Evolutionary conservation across 2,797 vertebrate species (phyloP), one percentile per base, ranked within the genome.

Genomic region (Danio choprae): DNA sequence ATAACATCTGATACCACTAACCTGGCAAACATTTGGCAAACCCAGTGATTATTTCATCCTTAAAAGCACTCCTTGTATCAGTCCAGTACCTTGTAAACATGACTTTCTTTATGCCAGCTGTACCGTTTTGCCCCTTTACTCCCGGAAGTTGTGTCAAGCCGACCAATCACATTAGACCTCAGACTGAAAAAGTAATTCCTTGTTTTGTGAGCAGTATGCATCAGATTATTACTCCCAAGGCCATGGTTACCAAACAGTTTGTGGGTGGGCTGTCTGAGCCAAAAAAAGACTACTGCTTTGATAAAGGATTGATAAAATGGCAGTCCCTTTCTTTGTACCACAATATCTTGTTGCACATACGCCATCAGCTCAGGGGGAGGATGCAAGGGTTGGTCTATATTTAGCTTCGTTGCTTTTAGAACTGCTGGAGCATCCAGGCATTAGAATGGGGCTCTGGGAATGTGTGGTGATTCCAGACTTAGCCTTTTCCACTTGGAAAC

Each of bases 381-480:
- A 75, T 55, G 74, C 46, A 58, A 50, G 46, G 40, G 40, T 64
- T 58, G 71, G 38, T 63, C 82, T 82, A 82, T 83, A 79, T 82
- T 81, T 86, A 84, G 78, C 20, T 58, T 20, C 7, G 81, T 69
- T 65, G 69, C 38, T 79, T 83, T 79, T 65, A 63, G 41, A 87
- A 67, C 74, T 55, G 53, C 60, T 63, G 72, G 50, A 75, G 58
- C 71, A 65, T 79, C 50, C 60, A 81, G 68, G 67, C 78, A 82
- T 62, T 40, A 43, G 41, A 78, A 65, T 7, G 43, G 43, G 62
- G 71, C 63, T 82, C 43, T 81, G 77, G 46, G 50, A 80, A 77
- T 40, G 60, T 20, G 46, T 56, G 38, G 48, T 68, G 74, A 74
- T 81, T 82, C 77, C 69, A 74, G 69, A n/a, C 76, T 62, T n/a